Percentiles rank a stretch among this genome's conserved stretches.
Evolutionary conservation across 2,797 vertebrate species (phyloP).

Genomic region (Chelon labrosus): DNA sequence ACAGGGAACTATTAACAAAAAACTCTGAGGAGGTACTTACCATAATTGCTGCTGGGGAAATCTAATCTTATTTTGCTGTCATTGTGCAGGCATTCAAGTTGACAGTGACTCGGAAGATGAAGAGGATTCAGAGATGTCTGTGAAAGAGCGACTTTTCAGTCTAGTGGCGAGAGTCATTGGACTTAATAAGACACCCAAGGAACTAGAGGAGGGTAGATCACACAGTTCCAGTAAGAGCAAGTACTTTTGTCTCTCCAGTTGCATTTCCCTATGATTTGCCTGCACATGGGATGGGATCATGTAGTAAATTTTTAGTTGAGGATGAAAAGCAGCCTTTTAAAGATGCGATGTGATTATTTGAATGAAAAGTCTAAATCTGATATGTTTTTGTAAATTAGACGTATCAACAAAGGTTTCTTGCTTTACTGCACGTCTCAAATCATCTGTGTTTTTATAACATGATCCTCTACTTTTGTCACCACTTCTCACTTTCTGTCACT

Average conservation of each 20-base stretch:
- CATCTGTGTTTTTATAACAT: neutral
- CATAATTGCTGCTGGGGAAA: slow-evolving; percentile 3
- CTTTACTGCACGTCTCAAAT: neutral
- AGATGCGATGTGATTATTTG: neutral
- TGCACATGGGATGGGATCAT: neutral
- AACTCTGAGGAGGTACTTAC: slow-evolving; percentile 5
- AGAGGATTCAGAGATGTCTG: slow-evolving; percentile 84
- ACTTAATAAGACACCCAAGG: slow-evolving; percentile 84
- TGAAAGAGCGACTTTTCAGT: slow-evolving; percentile 87
- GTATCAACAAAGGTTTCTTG: neutral
- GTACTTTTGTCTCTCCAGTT: neutral
- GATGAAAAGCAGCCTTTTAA: neutral
- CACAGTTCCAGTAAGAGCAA: slow-evolving; percentile 57
- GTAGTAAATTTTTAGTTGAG: neutral
- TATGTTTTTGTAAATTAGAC: no score
- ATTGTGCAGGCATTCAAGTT: slow-evolving; percentile 87
- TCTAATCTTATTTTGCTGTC: slow-evolving; percentile 22
- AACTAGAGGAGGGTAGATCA: slow-evolving; percentile 76
- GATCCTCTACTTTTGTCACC: neutral
- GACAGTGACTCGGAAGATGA: slow-evolving; percentile 84
- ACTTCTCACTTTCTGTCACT: slow-evolving; percentile 11
- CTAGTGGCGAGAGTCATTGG: slow-evolving; percentile 87
- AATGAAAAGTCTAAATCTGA: neutral
- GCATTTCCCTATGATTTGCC: neutral
- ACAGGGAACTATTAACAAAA: slow-evolving; percentile 2